Evolutionary conservation across 2,797 vertebrate species (phyloP), one percentile per base, ranked within the genome.

Genomic region (Labroides dimidiatus): DNA sequence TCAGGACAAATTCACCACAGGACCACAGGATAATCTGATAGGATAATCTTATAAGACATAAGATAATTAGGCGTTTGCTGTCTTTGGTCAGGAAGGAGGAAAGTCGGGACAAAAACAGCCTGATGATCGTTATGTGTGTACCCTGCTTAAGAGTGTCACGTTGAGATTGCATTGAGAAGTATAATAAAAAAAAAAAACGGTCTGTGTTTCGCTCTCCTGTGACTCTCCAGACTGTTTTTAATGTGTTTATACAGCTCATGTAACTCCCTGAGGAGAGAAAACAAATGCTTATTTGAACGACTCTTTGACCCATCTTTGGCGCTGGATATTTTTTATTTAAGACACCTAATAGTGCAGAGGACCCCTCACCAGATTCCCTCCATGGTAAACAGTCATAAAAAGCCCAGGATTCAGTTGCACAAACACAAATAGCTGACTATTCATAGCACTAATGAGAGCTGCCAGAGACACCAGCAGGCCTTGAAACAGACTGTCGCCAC

Each of bases 401-500:
- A 81, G 61, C 56, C 58, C 56, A 73, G 87, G 86, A 86, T 89
- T 91, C 80, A 72, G 90, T 93, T 93, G 89, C 89, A 86, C 82
- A 90, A 91, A 92, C 89, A 91, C 80, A 91, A 92, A 94, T 92
- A 94, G 91, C 73, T 23, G 81, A 82, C 92, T 93, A 93, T 93
- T 93, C 83, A 89, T 93, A 93, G 91, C 73, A 66, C 86, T 79
- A 90, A 89, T 79, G 77, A 85, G 85, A 70, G 77, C 84, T 84
- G 88, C 85, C 86, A 84, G 77, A 72, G 81, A 89, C 85, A 75
- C 53, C 80, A 69, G 50, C 60, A 48, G 72, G 80, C 69, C 82
- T 62, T 82, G 77, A 90, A 87, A 90, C 63, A 73, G 66, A 80
- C 83, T 80, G 82, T 89, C 47, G 80, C 84, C 81, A 66, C 79